These are phyloP conservation scores for Conus canariensis DNA, from an alignment of 2,888 invertebrate genomes.

Conservation along the genomic window DNA sequence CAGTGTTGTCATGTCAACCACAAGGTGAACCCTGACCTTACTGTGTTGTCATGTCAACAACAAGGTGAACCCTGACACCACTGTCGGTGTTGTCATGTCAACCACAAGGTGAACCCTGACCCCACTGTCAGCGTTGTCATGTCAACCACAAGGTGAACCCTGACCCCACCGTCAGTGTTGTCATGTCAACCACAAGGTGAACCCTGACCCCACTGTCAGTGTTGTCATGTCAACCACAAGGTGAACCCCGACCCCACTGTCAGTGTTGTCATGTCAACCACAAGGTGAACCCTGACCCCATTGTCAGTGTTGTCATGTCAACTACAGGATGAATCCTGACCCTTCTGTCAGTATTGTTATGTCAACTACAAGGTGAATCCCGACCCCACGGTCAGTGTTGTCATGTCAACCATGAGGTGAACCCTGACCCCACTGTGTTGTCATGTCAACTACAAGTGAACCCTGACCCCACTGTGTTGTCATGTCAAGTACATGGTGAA, in stretches of 20 bases:
- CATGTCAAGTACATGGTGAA: no score
- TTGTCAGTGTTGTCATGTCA: neutral
- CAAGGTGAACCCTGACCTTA: no score
- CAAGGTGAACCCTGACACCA: constrained; percentile 83
- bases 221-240: constrained; percentile 77
- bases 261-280: neutral
- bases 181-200: neutral
- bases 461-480: neutral
- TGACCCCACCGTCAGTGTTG: neutral
- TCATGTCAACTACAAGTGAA: constrained; percentile 81
- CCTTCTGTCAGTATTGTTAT: no score
- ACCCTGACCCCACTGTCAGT: no score
- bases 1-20: neutral
- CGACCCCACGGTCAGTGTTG: neutral
- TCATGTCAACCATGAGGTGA: neutral
- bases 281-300: no score
- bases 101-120: constrained; percentile 81
- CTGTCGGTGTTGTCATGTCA: neutral
- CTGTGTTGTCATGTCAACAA: no score
- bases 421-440: neutral
- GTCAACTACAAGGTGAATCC: constrained; percentile 83
- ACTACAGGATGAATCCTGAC: no score
- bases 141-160: neutral
- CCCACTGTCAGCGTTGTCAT: neutral
- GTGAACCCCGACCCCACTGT: constrained; percentile 81